phyloP scores from a whole-genome alignment of 2,797 vertebrate genomes.

The Chrysocyon brachyurus region DNA sequence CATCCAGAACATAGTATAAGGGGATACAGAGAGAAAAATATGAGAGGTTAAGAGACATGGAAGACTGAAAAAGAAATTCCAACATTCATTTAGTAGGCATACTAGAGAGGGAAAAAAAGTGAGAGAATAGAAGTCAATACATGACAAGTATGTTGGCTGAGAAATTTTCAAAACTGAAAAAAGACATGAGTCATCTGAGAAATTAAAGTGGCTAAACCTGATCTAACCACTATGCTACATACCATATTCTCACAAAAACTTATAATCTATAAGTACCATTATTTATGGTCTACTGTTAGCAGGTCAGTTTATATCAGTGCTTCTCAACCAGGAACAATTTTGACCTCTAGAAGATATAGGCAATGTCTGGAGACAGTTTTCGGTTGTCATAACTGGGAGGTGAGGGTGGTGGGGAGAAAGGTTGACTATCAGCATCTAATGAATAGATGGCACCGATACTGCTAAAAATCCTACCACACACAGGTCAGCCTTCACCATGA shows the following conservation, averaged over 20 bases:
- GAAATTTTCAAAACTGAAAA: conserved; percentile 38
- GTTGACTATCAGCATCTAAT: background rate
- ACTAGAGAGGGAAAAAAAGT: background rate
- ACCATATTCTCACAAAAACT: background rate
- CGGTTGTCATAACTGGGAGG: background rate
- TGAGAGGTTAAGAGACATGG: background rate
- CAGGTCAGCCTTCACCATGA: background rate
- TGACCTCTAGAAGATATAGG: background rate
- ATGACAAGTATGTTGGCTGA: conserved; percentile 17
- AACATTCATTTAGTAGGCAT: background rate
- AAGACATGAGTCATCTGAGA: background rate
- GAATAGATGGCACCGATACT: background rate
- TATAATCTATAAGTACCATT: background rate
- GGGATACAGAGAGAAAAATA: background rate
- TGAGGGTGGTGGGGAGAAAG: rapidly evolving
- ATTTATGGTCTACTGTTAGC: background rate
- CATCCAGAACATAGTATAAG: background rate
- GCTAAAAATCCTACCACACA: background rate
- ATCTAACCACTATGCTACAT: background rate
- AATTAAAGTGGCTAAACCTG: background rate
- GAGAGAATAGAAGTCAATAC: background rate
- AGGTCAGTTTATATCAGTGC: background rate
- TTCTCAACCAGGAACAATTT: background rate
- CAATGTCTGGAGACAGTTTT: background rate
- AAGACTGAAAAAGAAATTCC: background rate